Base-by-base conservation (phyloP, 2,888 invertebrate species). In the Pilophorus perplexus region DNA sequence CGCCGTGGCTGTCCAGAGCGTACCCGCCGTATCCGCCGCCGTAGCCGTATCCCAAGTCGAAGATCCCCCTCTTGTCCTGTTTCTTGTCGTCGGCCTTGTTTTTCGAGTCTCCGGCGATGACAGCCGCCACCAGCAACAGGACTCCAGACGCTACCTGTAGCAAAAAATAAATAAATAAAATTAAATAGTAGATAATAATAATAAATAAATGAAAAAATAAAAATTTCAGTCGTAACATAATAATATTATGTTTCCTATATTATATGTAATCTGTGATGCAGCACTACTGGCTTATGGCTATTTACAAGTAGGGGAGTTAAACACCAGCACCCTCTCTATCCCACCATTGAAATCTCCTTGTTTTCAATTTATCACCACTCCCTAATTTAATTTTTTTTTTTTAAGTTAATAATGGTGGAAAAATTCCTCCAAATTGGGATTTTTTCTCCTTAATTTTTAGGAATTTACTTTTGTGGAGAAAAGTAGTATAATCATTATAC, bases 61-160 rank as follows among this genome's bases (percentile, higher is more conserved):
- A 20, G 12, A 27, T 27, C 8, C 62, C 62, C 28, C 62, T 62
- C 28, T 62, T 62, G 44, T 44, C 46, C 33, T 44, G 46, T n/a
- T 62, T 62, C 33, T 62, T 62, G 42, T 59, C 59, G 37, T 65
- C 33, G 68, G 16, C 52, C 14, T 59, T 37, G 16, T 22, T 40
- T n/a, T 44, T 46, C 18, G 62, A 44, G 12, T 64, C 64, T 4
- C 50, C 64, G 4, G 52, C 64, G 6, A 44, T 14, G 37, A 46
- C 66, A 6, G 46, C 66, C 20, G 37, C 55, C 33, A 37, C 57
- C 46, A 66, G 23, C 16, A 66, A 37, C 33, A 66, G 33, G 25
- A 66, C 28, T 18, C 57, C 66, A 1, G 52, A 6, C 16, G 20
- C 22, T 22, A 6, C 59, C 52, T 23, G 52, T 27, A 25, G 14